Conservation (phyloP, 1,140 invertebrate species). For the Nephila pilipes region DNA sequence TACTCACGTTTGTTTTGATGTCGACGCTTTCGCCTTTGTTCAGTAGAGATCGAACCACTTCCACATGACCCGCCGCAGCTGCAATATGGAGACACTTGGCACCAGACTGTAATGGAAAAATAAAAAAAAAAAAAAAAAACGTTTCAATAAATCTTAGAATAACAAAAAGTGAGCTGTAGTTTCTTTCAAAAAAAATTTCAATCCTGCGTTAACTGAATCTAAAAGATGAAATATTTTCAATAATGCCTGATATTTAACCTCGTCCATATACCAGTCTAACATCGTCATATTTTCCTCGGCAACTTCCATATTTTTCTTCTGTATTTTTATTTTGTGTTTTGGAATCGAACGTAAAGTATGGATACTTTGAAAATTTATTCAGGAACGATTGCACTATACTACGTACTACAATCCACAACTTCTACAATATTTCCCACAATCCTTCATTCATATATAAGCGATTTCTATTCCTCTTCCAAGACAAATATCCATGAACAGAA, state of each 20-base stretch:
- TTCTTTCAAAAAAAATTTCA: not conserved
- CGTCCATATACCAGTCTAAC: not conserved
- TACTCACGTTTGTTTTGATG: slow-evolving; percentile 93
- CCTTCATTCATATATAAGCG: too few relatives aligned
- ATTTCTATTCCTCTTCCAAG: too few relatives aligned
- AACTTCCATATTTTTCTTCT: not conserved
- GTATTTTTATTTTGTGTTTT: not conserved
- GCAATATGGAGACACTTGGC: slow-evolving; percentile 96
- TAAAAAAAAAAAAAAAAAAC: not conserved
- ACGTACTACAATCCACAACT: too few relatives aligned
- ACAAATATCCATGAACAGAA: too few relatives aligned
- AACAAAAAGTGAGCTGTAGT: not conserved
- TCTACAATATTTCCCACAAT: too few relatives aligned
- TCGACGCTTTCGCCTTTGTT: slow-evolving; percentile 98
- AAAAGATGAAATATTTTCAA: not conserved
- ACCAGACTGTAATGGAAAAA: slow-evolving; percentile 85
- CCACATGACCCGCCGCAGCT: slow-evolving; percentile 95
- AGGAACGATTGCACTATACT: too few relatives aligned
- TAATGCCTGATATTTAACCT: not conserved
- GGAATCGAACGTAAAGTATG: not conserved
- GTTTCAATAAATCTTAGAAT: not conserved
- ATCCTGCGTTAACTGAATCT: not conserved
- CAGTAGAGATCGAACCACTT: slow-evolving; percentile 97
- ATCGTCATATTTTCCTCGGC: not conserved
- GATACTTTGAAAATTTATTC: too few relatives aligned